phyloP scores from a whole-genome alignment of 2,888 invertebrate genomes.

The Mythimna loreyi region DNA sequence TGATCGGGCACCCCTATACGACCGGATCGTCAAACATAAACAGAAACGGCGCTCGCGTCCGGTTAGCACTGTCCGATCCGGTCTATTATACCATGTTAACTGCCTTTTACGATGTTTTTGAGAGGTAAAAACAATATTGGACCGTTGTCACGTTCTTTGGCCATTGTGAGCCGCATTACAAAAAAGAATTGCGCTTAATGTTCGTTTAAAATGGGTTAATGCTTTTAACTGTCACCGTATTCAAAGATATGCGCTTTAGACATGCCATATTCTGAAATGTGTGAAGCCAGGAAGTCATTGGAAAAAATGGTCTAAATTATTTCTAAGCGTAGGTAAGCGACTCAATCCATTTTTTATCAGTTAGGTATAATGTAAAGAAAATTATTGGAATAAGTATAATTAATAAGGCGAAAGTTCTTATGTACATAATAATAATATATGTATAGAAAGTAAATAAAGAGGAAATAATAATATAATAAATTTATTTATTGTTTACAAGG shows the following conservation, averaged over 20 bases:
- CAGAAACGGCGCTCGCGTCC: conserved; percentile 68
- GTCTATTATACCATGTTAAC: conserved; percentile 66
- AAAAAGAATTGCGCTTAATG: conserved; percentile 47
- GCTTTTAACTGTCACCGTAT: conserved; percentile 25
- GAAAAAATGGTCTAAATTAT: neutral
- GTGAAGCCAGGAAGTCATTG: neutral
- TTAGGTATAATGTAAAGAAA: no score
- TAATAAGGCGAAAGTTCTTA: no score
- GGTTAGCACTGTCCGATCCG: conserved; percentile 63
- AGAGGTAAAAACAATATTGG: conserved; percentile 67
- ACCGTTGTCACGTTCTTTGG: conserved; percentile 57
- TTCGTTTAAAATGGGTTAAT: conserved; percentile 38
- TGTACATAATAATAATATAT: no score
- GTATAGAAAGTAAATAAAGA: no score
- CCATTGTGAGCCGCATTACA: conserved; percentile 42
- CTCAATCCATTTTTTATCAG: no score
- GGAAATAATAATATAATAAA: no score
- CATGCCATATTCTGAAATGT: conserved; percentile 4
- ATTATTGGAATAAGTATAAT: no score
- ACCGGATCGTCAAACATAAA: conserved; percentile 68
- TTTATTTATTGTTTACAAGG: no score
- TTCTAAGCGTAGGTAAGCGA: no score
- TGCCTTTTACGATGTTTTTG: conserved; percentile 63
- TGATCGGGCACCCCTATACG: conserved; percentile 34
- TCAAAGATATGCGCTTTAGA: conserved; percentile 19